Conservation (phyloP, 2,888 invertebrate genomes). For the Sarcophaga caerulescens region DNA sequence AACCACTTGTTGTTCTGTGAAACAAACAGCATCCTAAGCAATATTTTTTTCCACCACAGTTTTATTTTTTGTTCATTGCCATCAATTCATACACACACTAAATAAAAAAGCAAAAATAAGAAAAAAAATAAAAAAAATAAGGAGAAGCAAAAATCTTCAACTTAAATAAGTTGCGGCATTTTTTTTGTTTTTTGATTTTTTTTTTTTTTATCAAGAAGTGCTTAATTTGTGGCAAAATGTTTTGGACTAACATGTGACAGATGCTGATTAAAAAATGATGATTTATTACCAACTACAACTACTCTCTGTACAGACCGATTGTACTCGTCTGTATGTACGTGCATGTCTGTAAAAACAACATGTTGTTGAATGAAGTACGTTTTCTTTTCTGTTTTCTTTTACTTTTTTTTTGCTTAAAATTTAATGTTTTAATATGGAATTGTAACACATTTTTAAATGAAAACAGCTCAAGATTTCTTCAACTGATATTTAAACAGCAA, state of each 20-base stretch:
- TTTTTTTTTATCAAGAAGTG: slow-evolving; percentile 67
- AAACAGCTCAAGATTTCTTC: slow-evolving; percentile 44
- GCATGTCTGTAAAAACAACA: background rate
- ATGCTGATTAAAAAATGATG: slow-evolving; percentile 69
- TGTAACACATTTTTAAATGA: slow-evolving; percentile 50
- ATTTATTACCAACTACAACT: slow-evolving; percentile 64
- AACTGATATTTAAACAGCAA: no score
- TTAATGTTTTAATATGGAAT: slow-evolving; percentile 57
- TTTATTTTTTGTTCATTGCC: background rate
- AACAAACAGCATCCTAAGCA: slow-evolving; percentile 4
- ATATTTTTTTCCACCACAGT: background rate
- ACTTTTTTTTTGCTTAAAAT: background rate
- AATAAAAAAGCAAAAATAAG: background rate
- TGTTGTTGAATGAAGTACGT: background rate
- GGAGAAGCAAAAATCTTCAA: background rate
- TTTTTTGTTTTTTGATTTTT: slow-evolving; percentile 12
- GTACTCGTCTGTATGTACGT: background rate
- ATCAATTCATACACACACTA: background rate
- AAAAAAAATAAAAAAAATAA: background rate
- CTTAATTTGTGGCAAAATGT: slow-evolving; percentile 69
- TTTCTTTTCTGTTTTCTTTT: background rate
- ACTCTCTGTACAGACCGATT: slow-evolving; percentile 1
- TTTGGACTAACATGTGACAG: slow-evolving; percentile 69
- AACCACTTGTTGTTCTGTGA: slow-evolving; percentile 49
- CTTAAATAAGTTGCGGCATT: slow-evolving; percentile 14